Evolutionary conservation across 2,113 vertebrate species (phyloP).

Genomic region (Rhinopomastus cyanomelas): DNA sequence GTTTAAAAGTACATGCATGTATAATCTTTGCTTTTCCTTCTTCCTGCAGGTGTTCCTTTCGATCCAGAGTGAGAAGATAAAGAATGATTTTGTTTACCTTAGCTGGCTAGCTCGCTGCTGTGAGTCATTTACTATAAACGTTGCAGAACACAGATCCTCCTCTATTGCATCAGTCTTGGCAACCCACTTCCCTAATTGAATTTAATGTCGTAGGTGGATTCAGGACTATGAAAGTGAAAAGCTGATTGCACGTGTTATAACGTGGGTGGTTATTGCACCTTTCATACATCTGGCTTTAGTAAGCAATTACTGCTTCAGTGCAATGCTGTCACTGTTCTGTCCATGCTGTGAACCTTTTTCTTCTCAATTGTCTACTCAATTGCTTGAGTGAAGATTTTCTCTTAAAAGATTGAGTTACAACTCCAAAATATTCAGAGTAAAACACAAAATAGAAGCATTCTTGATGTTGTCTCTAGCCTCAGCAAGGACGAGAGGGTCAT

Average conservation of each 20-base stretch:
- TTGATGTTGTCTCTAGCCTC: no score
- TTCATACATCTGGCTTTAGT: not conserved
- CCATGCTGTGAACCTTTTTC: not conserved
- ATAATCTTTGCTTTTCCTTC: constrained; percentile 36
- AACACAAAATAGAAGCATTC: not conserved
- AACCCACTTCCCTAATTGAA: constrained; percentile 28
- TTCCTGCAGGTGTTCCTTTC: constrained; percentile 88
- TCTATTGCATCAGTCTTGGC: constrained; percentile 41
- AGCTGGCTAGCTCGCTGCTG: constrained; percentile 97
- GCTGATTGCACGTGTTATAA: constrained; percentile 9
- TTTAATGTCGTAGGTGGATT: constrained; percentile 43
- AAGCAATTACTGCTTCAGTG: constrained; percentile 16
- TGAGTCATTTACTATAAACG: constrained; percentile 76
- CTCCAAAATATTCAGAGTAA: not conserved
- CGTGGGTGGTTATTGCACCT: constrained; percentile 18
- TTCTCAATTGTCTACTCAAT: not conserved
- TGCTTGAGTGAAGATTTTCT: constrained; percentile 3
- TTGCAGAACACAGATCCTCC: constrained; percentile 17
- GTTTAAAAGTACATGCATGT: not conserved
- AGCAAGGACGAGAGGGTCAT: no score
- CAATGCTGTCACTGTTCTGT: not conserved
- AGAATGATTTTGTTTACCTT: constrained; percentile 93
- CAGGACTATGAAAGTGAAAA: constrained; percentile 32
- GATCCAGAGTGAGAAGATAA: constrained; percentile 97
- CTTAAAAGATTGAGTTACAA: not conserved